These are phyloP conservation scores for Pseudomugil gertrudae DNA, from an alignment of 2,797 vertebrate genomes.

Conservation along the genomic window DNA sequence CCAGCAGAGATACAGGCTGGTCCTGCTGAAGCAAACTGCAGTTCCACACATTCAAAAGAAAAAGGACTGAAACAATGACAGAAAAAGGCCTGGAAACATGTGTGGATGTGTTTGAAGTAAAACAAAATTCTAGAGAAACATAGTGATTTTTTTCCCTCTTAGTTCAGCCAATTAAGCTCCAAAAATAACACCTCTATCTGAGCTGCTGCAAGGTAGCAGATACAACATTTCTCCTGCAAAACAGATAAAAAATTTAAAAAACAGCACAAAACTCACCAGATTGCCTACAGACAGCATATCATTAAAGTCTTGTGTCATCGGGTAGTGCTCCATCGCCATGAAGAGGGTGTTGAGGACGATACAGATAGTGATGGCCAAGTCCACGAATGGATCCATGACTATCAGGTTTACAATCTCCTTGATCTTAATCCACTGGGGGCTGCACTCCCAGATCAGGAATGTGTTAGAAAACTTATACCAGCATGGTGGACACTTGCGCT, in stretches of 20 bases:
- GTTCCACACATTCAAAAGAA: slow-evolving; percentile 37
- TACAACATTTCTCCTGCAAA: slow-evolving; percentile 24
- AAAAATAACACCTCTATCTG: slow-evolving; percentile 59
- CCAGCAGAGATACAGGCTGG: slow-evolving; percentile 51
- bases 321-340: slow-evolving; percentile 99
- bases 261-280: slow-evolving; percentile 86
- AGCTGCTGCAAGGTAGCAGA: slow-evolving; percentile 35
- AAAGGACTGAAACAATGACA: neutral
- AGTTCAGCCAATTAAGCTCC: slow-evolving; percentile 49
- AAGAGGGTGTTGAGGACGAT: slow-evolving; percentile 98
- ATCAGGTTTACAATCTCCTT: slow-evolving; percentile 96
- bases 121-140: slow-evolving; percentile 32
- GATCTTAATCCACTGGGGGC: slow-evolving; percentile 91
- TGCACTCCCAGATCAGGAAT: slow-evolving; percentile 98
- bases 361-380: slow-evolving; percentile 98
- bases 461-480: slow-evolving; percentile 99
- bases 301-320: slow-evolving; percentile 92
- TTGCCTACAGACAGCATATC: slow-evolving; percentile 92
- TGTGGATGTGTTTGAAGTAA: slow-evolving; percentile 20
- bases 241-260: slow-evolving; percentile 7
- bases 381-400: slow-evolving; percentile 98
- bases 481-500: slow-evolving; percentile 97
- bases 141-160: slow-evolving; percentile 42
- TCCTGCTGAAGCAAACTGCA: slow-evolving; percentile 55
- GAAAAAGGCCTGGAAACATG: slow-evolving; percentile 22